A percentile compares a stretch with the other conserved stretches of the same genome.
Evolutionary conservation across 2,888 invertebrate species (phyloP).

Genomic region (Cataglyphis altisquamis): DNA sequence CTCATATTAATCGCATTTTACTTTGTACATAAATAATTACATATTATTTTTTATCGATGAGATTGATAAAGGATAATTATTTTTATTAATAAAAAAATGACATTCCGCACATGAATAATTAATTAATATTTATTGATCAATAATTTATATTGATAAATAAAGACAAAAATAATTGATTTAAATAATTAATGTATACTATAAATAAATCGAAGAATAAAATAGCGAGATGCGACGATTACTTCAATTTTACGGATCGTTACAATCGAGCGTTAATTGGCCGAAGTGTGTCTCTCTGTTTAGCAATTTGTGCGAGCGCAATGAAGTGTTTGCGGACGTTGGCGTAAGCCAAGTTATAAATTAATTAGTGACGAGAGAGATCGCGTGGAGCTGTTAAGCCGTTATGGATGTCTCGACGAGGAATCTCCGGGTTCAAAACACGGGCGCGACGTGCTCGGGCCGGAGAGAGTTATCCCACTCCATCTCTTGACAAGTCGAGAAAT

Average conservation of each 20-base stretch:
- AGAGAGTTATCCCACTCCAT: conserved; percentile 26
- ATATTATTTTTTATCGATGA: not conserved
- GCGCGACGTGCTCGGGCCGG: conserved; percentile 14
- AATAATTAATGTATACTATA: not conserved
- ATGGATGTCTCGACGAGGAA: conserved; percentile 41
- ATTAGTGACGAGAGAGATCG: conserved; percentile 32
- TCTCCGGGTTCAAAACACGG: conserved; percentile 41
- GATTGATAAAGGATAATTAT: not conserved
- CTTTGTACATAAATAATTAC: not conserved
- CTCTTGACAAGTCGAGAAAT: conserved; percentile 46
- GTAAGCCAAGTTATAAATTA: conserved; percentile 44
- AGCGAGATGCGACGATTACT: not conserved
- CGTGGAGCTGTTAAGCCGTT: conserved; percentile 33
- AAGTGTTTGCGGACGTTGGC: conserved; percentile 32
- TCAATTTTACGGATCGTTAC: not conserved
- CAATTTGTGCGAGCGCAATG: conserved; percentile 5
- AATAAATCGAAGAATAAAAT: not conserved
- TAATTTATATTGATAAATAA: not conserved
- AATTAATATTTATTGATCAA: not conserved
- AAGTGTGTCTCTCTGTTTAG: not conserved
- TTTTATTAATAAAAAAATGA: not conserved
- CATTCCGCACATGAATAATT: not conserved
- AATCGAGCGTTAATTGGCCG: conserved; percentile 21
- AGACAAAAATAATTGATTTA: not conserved
- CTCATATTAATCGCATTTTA: not conserved